A percentile compares a stretch with the other conserved stretches of the same genome.
Evolutionary conservation across 2,113 vertebrate species (phyloP).

Genomic region (Poicephalus gulielmi): DNA sequence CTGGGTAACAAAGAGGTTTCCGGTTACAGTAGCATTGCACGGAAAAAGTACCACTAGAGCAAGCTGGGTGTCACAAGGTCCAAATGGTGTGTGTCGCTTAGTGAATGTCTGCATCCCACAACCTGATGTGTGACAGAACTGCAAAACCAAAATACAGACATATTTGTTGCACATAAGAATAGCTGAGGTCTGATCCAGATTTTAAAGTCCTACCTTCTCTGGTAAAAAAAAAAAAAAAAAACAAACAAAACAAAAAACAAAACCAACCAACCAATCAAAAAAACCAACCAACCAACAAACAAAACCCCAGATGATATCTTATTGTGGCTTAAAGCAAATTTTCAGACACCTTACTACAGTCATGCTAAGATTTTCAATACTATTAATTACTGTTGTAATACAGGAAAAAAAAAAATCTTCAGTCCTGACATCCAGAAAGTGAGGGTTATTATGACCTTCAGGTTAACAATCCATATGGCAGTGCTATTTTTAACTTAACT

Average conservation of each 20-base stretch:
- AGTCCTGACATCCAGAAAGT: background rate
- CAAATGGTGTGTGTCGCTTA: no score
- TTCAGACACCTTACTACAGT: background rate
- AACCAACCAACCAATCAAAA: no score
- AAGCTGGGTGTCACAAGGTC: background rate
- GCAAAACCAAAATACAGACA: background rate
- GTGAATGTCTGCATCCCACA: accelerated
- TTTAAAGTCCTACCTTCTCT: background rate
- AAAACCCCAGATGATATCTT: background rate
- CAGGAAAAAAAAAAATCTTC: background rate
- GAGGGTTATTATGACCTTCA: background rate
- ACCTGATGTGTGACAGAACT: background rate
- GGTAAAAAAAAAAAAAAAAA: background rate
- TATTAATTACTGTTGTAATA: background rate
- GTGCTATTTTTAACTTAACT: background rate
- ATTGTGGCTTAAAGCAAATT: background rate
- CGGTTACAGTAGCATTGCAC: background rate
- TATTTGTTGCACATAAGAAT: background rate
- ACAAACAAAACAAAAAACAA: no score
- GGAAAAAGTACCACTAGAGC: background rate
- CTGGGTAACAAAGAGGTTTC: background rate
- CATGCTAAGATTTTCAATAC: background rate
- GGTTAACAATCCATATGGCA: background rate
- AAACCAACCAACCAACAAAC: no score
- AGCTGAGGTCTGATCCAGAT: background rate